phyloP scores from a whole-genome alignment of 2,888 invertebrate genomes.

The Cryptocephalus moraei region DNA sequence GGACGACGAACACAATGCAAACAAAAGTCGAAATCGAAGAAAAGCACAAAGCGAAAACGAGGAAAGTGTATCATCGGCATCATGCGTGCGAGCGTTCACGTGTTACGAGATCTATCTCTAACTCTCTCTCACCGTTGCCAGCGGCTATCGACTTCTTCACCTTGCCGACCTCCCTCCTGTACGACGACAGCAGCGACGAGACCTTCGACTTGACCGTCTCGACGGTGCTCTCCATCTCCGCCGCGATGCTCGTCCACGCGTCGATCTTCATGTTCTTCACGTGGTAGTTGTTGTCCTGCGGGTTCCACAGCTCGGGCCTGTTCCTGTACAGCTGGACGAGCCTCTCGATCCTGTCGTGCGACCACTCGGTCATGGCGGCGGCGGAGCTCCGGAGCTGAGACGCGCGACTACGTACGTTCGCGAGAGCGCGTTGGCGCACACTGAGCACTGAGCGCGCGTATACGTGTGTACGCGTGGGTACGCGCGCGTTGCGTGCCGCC shows the following conservation, averaged over 20 bases:
- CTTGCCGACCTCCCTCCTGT: background rate
- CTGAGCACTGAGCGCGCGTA: too few relatives aligned
- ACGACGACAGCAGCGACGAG: background rate
- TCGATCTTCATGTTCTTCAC: background rate
- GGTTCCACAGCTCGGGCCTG: background rate
- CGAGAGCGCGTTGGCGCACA: too few relatives aligned
- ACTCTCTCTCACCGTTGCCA: background rate
- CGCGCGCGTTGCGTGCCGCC: too few relatives aligned
- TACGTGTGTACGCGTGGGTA: too few relatives aligned
- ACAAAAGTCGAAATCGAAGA: too few relatives aligned
- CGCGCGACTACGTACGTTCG: too few relatives aligned
- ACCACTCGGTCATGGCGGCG: background rate
- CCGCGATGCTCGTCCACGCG: background rate
- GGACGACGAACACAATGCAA: too few relatives aligned
- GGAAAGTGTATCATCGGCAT: too few relatives aligned
- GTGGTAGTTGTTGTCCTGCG: background rate
- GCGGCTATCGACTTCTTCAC: background rate
- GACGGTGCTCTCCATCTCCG: background rate
- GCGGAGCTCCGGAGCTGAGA: too few relatives aligned
- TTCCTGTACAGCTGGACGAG: background rate
- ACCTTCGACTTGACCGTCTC: background rate
- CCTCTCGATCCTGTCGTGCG: background rate
- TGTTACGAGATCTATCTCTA: too few relatives aligned
- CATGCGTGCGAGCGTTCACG: too few relatives aligned
- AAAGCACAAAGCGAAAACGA: too few relatives aligned